Conservation (phyloP, 2,113 vertebrate species). For the Pomatostomus ruficeps region DNA sequence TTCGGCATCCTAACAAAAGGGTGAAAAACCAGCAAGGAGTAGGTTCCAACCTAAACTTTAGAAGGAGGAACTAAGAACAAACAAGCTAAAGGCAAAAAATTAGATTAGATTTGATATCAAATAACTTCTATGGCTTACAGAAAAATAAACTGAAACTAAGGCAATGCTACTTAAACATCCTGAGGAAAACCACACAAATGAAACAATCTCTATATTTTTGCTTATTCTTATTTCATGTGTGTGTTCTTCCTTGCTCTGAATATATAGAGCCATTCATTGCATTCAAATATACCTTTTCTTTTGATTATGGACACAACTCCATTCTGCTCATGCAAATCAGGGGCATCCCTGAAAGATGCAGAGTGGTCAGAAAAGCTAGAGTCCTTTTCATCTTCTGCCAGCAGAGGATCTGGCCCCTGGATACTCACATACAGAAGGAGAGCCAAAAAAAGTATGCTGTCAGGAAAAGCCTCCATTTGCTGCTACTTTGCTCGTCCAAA, state of each 20-base stretch:
- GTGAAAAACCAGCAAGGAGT: background rate
- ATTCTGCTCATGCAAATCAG: background rate
- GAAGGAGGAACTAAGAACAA: background rate
- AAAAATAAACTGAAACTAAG: slow-evolving; percentile 30
- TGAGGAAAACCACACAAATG: slow-evolving; percentile 4
- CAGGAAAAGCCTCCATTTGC: background rate
- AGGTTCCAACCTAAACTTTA: background rate
- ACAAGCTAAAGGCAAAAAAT: background rate
- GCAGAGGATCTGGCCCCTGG: background rate
- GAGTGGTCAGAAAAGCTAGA: background rate
- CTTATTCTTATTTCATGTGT: background rate
- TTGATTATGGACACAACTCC: background rate
- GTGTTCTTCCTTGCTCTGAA: background rate
- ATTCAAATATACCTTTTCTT: background rate
- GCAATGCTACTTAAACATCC: background rate
- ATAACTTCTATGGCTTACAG: background rate
- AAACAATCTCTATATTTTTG: background rate
- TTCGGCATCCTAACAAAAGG: background rate
- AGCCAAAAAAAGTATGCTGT: background rate
- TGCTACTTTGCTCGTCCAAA: background rate
- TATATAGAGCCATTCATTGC: background rate
- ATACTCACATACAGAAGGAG: background rate
- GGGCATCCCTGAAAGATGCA: background rate
- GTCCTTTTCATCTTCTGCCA: background rate
- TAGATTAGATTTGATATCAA: background rate